Conservation (phyloP, 2,113 vertebrate species). For the Etia nguti region DNA sequence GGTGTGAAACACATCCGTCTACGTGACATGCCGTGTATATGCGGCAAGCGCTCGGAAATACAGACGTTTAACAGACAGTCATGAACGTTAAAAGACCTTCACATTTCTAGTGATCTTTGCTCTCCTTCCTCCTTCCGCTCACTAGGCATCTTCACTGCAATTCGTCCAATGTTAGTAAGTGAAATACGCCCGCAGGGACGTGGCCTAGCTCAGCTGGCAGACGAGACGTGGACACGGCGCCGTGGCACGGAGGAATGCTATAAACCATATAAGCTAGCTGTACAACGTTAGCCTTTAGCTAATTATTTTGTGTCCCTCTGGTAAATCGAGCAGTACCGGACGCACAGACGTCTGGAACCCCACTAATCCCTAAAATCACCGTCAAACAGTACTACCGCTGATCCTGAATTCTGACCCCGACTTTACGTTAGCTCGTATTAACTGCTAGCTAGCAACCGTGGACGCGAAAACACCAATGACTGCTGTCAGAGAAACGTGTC, state of each 20-base stretch:
- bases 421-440: conserved; percentile 4
- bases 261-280: background rate
- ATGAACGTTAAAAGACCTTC: conserved; percentile 5
- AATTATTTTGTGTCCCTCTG: background rate
- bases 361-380: background rate
- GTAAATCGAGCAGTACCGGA: background rate
- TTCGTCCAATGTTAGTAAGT: conserved; percentile 36
- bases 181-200: conserved; percentile 61
- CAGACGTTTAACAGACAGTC: conserved; percentile 5
- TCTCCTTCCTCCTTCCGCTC: conserved; percentile 56
- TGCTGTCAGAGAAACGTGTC: background rate
- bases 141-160: conserved; percentile 46
- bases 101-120: conserved; percentile 30
- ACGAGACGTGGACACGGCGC: conserved; percentile 48
- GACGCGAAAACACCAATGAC: background rate
- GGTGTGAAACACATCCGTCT: conserved; percentile 42
- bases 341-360: background rate
- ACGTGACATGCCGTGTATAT: conserved; percentile 61
- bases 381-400: background rate
- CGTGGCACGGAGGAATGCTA: conserved; percentile 14
- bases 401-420: background rate
- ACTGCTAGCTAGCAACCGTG: conserved; percentile 9
- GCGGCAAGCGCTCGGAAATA: conserved; percentile 34
- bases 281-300: background rate
- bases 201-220: conserved; percentile 65